phyloP scores from a whole-genome alignment of 2,888 invertebrate species.

The Minunthozetes semirufus region DNA sequence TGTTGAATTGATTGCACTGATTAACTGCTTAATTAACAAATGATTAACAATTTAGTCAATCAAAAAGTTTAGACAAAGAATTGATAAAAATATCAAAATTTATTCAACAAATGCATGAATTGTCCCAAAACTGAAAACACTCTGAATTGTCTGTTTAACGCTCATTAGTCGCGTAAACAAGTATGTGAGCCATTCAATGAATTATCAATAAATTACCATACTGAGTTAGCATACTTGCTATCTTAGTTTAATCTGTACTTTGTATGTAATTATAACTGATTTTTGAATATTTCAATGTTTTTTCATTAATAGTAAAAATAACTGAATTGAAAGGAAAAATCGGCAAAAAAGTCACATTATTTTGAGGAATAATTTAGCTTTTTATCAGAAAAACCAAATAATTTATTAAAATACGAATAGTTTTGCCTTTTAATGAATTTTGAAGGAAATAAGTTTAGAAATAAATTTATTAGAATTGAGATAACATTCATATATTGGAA shows the following conservation, averaged over 20 bases:
- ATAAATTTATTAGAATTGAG: not conserved
- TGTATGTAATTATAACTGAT: too few species aligned
- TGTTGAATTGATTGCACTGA: too few species aligned
- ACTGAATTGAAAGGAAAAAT: not conserved
- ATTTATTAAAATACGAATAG: not conserved
- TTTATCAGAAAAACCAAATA: not conserved
- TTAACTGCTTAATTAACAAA: too few species aligned
- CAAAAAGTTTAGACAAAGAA: too few species aligned
- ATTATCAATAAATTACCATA: too few species aligned
- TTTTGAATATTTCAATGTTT: not conserved
- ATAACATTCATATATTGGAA: not conserved
- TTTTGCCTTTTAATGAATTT: not conserved
- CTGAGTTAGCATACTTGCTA: too few species aligned
- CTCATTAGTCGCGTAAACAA: not conserved
- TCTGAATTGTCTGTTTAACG: not conserved
- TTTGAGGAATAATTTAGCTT: not conserved
- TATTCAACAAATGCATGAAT: not conserved
- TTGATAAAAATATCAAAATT: not conserved
- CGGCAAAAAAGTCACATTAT: not conserved
- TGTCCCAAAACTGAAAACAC: not conserved
- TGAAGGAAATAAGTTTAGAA: not conserved
- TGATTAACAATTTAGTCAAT: too few species aligned
- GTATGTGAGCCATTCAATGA: not conserved
- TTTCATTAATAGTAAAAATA: not conserved
- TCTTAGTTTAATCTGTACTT: not conserved